Base-by-base conservation (phyloP, 30 jellyfish, hydroid and myxozoan genomes). In the Phacellophora camtschatica region DNA sequence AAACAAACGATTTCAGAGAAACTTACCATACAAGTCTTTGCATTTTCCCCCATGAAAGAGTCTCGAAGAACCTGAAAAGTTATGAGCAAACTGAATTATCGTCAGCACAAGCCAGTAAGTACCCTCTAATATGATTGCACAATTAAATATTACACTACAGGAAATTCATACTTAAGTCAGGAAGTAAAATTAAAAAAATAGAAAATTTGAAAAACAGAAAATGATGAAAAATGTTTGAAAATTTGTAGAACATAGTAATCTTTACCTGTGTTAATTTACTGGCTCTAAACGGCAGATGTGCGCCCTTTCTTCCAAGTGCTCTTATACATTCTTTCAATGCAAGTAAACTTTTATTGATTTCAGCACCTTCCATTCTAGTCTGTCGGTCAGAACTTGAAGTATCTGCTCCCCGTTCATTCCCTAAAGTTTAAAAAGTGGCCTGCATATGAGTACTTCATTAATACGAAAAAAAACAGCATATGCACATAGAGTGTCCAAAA, bases 301-400 rank as follows among this genome's bases (percentile, higher is more conserved):
- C 96, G 9, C 99, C 99, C 37, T 87, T 87, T 56, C 95, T 71
- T 1, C 99, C 97, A 41, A 93, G 96, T 4, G 99, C 99, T 22
- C 99, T 69, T 5, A 93, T 93, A 85, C 99, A 93, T 65, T 93
- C 99, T 82, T 93, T 93, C 20, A 93, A 63, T 10, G 99, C 99
- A 12, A 93, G 97, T 30, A 93, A 76, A 45, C 99, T 93, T 41
- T 93, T 93, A 81, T 93, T 93, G 75, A 93, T 93, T 54, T 93
- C 99, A 3, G 99, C 96, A 27, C 99, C 99, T 64, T 93, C 99
- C 93, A 93, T 72, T 57, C 99, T 74, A 19, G 99, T 93, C 57
- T 93, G 99, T 20, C 99, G 85, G 24, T 85, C 96, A 13, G 97
- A 93, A 39, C 94, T 93, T 2, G 96, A 80, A 13, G 99, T 93